These are phyloP conservation scores for Ceyx erithaca DNA, from an alignment of 2,797 vertebrate species.

Conservation along the genomic window DNA sequence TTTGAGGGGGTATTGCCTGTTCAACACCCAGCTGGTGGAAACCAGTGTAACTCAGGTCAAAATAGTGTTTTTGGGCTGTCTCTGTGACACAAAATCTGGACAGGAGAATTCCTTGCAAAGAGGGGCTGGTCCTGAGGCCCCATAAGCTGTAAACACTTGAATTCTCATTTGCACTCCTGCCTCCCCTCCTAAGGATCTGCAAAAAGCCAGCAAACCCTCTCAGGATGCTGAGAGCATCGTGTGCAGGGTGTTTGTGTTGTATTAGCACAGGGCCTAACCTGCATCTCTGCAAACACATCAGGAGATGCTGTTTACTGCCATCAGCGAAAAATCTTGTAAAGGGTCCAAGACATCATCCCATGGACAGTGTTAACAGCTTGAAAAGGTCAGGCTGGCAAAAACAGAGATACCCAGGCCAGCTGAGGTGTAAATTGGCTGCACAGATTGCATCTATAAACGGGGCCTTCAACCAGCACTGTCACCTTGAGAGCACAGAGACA, in stretches of 20 bases:
- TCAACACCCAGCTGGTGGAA: not conserved
- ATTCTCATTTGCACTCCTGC: not conserved
- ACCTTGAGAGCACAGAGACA: not conserved
- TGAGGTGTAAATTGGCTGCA: not conserved
- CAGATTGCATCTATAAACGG: accelerated
- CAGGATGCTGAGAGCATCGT: not conserved
- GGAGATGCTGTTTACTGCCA: not conserved
- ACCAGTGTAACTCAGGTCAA: not conserved
- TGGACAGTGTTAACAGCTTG: not conserved
- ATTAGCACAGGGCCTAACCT: not conserved
- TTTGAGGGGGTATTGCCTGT: not conserved
- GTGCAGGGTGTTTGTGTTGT: not conserved
- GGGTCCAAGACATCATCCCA: not conserved
- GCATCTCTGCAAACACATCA: not conserved
- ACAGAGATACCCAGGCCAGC: not conserved
- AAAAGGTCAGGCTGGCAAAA: constrained; percentile 30
- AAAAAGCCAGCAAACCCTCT: not conserved
- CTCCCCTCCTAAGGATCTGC: not conserved
- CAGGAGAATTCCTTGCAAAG: not conserved
- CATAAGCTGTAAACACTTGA: not conserved
- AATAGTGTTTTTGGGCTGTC: not conserved
- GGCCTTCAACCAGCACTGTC: accelerated
- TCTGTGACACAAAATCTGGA: not conserved
- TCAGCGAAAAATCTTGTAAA: not conserved
- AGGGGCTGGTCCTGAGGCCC: not conserved